Evolutionary conservation across 1,140 invertebrate species (phyloP).

Genomic region (Drosophila arizonae): DNA sequence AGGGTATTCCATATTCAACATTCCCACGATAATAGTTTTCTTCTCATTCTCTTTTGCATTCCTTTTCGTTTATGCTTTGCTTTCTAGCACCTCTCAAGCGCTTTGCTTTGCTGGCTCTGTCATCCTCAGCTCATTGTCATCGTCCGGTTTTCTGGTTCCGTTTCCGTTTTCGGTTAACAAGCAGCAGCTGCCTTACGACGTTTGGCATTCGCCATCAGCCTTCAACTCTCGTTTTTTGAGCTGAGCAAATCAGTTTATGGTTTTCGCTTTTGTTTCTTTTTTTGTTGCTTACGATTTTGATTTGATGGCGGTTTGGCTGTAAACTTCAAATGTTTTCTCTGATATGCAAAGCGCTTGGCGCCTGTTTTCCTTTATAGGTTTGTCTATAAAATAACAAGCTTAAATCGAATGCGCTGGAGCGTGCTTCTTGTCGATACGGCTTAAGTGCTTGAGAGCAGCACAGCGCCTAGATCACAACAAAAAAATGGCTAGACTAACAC

Average conservation of each 20-base stretch:
- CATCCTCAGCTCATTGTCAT: slow-evolving; percentile 38
- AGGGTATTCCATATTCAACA: no score
- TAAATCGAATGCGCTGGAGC: not conserved
- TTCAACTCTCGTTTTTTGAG: slow-evolving; percentile 11
- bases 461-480: not conserved
- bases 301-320: slow-evolving; percentile 6
- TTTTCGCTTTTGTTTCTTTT: not conserved
- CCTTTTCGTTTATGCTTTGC: not conserved
- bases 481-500: not conserved
- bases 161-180: slow-evolving; percentile 19
- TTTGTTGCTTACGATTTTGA: slow-evolving; percentile 59
- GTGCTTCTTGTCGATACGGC: slow-evolving; percentile 15
- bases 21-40: no score
- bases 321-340: slow-evolving; percentile 39
- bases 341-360: slow-evolving; percentile 57
- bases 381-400: slow-evolving; percentile 51
- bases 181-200: slow-evolving; percentile 12
- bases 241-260: slow-evolving; percentile 52
- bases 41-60: not conserved
- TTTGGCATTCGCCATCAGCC: slow-evolving; percentile 6
- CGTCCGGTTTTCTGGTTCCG: slow-evolving; percentile 8
- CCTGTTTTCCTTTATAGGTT: slow-evolving; percentile 52
- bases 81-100: slow-evolving; percentile 8
- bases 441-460: not conserved
- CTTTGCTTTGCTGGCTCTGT: slow-evolving; percentile 20